These are phyloP conservation scores for Choreutis nemorana DNA, from an alignment of 2,888 invertebrate genomes.

Conservation along the genomic window DNA sequence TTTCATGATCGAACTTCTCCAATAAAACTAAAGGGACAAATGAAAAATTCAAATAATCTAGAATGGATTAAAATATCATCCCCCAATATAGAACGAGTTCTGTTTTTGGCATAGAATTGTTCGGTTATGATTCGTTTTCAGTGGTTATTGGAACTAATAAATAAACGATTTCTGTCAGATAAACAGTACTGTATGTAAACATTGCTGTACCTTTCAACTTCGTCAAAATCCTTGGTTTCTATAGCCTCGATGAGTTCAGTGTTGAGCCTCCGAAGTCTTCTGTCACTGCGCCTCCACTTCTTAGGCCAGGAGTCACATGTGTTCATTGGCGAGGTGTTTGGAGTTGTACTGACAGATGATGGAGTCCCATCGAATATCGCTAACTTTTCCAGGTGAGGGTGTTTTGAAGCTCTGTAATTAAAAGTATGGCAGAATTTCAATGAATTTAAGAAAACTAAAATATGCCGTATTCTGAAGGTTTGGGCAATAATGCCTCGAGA, in stretches of 20 bases:
- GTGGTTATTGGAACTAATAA: not conserved
- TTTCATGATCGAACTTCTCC: no score
- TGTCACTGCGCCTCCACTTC: conserved; percentile 42
- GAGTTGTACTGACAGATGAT: conserved; percentile 32
- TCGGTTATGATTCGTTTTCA: no score
- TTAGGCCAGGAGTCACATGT: conserved; percentile 20
- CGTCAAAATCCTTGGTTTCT: conserved; percentile 33
- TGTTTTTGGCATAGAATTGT: not conserved
- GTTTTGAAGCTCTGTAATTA: no score
- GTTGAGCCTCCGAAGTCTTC: conserved; percentile 48
- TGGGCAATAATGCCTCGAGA: no score
- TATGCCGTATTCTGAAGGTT: no score
- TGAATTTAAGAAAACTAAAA: no score
- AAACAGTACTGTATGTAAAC: not conserved
- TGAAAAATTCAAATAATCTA: no score
- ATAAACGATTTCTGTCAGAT: not conserved
- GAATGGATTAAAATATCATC: no score
- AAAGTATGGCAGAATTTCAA: no score
- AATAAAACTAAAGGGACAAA: no score
- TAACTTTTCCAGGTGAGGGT: no score
- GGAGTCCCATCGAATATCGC: conserved; percentile 23
- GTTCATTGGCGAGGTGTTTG: conserved; percentile 34
- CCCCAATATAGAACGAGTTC: not conserved
- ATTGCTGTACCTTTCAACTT: conserved; percentile 38
- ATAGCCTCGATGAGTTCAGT: conserved; percentile 57